Conservation (phyloP, 2,797 vertebrate species). For the Anomalospiza imberbis region DNA sequence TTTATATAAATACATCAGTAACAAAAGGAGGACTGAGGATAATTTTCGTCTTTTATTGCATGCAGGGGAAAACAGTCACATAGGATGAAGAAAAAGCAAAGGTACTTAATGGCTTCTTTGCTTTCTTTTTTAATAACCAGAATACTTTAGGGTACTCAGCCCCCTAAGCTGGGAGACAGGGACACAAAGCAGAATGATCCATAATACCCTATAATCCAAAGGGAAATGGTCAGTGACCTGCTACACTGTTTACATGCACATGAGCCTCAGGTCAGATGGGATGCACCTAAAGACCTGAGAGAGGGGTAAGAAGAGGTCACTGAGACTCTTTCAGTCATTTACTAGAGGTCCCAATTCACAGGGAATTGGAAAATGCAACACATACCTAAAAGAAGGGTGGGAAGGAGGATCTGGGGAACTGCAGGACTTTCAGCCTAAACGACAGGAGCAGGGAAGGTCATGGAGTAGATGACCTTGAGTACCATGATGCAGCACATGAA, state of each 20-base stretch:
- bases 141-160: background rate
- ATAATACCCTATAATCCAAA: background rate
- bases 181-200: background rate
- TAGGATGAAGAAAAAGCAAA: background rate
- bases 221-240: background rate
- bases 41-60: background rate
- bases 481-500: rapidly evolving
- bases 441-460: background rate
- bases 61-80: background rate
- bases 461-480: background rate
- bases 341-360: too few species aligned
- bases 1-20: background rate
- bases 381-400: background rate
- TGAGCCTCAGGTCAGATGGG: background rate
- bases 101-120: background rate
- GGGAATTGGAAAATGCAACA: background rate
- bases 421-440: background rate
- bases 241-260: too few species aligned
- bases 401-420: background rate
- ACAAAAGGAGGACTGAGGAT: background rate
- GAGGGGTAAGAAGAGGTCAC: background rate
- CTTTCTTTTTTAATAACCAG: background rate
- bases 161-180: background rate
- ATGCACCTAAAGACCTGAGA: background rate
- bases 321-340: background rate